A percentile compares a stretch with the other conserved stretches of the same genome.
Evolutionary conservation across 1,140 invertebrate genomes (phyloP).

Genomic region (Drosophila eugracilis): DNA sequence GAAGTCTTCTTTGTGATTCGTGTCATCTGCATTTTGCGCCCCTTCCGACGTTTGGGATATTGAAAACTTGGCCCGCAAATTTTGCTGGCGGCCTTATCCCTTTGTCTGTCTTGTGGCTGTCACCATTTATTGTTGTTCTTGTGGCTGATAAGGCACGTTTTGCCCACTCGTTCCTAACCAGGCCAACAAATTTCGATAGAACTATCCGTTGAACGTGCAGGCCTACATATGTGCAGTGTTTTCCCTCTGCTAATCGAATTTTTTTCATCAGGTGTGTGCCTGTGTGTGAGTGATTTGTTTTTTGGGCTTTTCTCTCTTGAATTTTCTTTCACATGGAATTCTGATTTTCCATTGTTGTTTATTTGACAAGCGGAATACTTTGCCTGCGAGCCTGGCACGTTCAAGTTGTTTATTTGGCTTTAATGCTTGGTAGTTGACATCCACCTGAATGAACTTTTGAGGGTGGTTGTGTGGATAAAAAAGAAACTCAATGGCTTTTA

Average conservation of each 20-base stretch:
- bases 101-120: constrained; percentile 37
- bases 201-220: constrained; percentile 14
- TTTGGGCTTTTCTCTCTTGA: constrained; percentile 12
- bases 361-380: constrained; percentile 26
- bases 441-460: background rate
- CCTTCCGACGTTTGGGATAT: constrained; percentile 13
- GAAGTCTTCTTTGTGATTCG: constrained; percentile 14
- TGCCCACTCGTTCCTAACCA: constrained; percentile 12
- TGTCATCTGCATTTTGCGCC: constrained; percentile 39
- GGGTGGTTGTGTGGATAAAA: too few species aligned
- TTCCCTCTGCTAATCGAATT: constrained; percentile 34
- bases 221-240: constrained; percentile 8
- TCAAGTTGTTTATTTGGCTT: constrained; percentile 19
- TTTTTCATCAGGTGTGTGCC: constrained; percentile 30
- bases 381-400: constrained; percentile 31
- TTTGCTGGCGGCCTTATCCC: constrained; percentile 11
- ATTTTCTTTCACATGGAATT: constrained; percentile 20
- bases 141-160: constrained; percentile 43
- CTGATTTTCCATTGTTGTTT: constrained; percentile 39
- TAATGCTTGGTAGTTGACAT: constrained; percentile 21
- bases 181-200: constrained; percentile 1
- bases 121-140: constrained; percentile 27
- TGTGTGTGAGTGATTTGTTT: too few species aligned
- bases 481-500: background rate
- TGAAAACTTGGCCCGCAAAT: constrained; percentile 35